Evolutionary conservation across 2,797 vertebrate species (phyloP).

Genomic region (Vireo griseus): DNA sequence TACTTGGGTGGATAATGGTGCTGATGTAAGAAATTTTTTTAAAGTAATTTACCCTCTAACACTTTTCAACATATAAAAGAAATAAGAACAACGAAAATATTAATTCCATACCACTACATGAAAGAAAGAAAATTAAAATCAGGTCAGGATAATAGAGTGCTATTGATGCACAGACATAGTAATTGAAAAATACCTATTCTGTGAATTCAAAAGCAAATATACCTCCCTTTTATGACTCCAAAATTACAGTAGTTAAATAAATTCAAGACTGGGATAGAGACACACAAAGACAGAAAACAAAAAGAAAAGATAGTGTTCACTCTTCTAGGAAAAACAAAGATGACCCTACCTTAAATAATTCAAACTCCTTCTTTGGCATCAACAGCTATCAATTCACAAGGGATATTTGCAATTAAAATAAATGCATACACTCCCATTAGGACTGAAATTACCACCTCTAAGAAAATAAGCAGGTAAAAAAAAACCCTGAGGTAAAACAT

Average conservation of each 20-base stretch:
- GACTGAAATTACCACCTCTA: not conserved
- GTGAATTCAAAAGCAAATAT: not conserved
- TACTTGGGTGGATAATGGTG: not conserved
- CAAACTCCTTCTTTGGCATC: conserved; percentile 99
- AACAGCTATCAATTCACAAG: conserved; percentile 84
- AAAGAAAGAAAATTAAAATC: not conserved
- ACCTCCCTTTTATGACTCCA: not conserved
- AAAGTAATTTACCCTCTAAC: not conserved
- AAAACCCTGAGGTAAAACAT: not conserved
- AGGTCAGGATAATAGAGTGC: not conserved
- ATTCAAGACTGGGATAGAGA: not conserved
- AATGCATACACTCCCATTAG: not conserved
- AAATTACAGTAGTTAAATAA: not conserved
- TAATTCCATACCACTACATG: not conserved
- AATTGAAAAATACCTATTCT: not conserved
- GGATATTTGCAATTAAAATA: conserved; percentile 64
- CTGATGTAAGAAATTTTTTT: not conserved
- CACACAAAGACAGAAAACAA: not conserved
- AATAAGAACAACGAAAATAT: not conserved
- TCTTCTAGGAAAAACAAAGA: conserved; percentile 16
- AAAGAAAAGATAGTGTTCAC: conserved; percentile 26
- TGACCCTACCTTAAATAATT: conserved; percentile 94
- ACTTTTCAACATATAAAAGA: not conserved
- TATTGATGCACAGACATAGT: not conserved
- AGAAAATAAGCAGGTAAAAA: not conserved